Evolutionary conservation across 1,140 invertebrate genomes (phyloP).

Genomic region (Sweltsa coloradensis): DNA sequence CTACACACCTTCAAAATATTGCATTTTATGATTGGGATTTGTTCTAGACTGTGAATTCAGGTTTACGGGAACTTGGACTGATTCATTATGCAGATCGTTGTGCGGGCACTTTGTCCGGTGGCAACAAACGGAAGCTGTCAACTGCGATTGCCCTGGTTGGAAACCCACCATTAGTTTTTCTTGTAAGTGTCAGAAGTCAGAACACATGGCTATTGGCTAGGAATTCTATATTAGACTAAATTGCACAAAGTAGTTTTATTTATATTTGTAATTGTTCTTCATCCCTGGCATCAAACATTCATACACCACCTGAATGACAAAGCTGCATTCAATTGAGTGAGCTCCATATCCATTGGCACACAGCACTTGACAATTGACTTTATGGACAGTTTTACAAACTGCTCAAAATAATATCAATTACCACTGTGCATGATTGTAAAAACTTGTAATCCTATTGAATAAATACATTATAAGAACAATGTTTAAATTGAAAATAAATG

Average conservation of each 20-base stretch:
- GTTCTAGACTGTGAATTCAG: constrained; percentile 15
- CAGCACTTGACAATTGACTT: too few species aligned
- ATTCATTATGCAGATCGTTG: constrained; percentile 16
- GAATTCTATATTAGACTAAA: too few species aligned
- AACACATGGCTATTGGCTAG: constrained; percentile 33
- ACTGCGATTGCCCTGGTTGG: constrained; percentile 85
- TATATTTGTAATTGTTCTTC: too few species aligned
- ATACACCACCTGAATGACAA: too few species aligned
- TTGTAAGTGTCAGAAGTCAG: constrained; percentile 33
- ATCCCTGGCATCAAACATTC: too few species aligned
- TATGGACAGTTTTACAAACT: too few species aligned
- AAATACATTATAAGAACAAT: neutral
- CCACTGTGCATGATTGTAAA: neutral
- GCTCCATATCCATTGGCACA: too few species aligned
- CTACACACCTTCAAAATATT: neutral
- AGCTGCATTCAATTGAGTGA: too few species aligned
- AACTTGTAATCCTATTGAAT: neutral
- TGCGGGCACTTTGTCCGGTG: constrained; percentile 47
- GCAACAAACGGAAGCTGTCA: constrained; percentile 90
- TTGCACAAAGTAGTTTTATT: too few species aligned
- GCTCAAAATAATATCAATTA: constrained; percentile 6
- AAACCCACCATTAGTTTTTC: constrained; percentile 78
- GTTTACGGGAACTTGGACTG: constrained; percentile 15
- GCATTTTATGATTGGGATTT: neutral
- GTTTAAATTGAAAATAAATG: neutral